Evolutionary conservation across 1,140 invertebrate species (phyloP).

Genomic region (Metopolophium dirhodum): DNA sequence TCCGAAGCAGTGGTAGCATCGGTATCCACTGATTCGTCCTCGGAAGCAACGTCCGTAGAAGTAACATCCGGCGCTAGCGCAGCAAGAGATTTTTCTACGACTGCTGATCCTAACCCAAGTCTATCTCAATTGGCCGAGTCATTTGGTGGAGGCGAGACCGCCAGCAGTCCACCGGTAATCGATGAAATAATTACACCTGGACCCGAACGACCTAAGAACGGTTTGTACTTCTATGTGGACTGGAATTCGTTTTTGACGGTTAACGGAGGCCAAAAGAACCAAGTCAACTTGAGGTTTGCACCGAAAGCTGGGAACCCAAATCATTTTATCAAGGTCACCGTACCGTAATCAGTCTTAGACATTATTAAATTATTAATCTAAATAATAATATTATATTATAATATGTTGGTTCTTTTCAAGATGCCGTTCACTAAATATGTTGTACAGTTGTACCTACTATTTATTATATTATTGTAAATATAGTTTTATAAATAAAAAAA

Average conservation of each 20-base stretch:
- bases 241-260: constrained; percentile 86
- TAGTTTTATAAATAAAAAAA: background rate
- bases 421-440: background rate
- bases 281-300: constrained; percentile 76
- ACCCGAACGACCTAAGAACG: constrained; percentile 66
- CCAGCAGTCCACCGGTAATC: constrained; percentile 66
- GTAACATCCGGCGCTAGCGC: constrained; percentile 60
- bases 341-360: constrained; percentile 66
- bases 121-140: constrained; percentile 76
- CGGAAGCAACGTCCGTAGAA: constrained; percentile 54
- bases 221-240: constrained; percentile 82
- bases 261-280: constrained; percentile 73
- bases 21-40: background rate
- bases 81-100: background rate
- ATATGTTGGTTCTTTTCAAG: background rate
- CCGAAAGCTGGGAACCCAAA: constrained; percentile 80
- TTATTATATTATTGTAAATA: constrained; percentile 40
- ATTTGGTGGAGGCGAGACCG: constrained; percentile 71
- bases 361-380: constrained; percentile 36
- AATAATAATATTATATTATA: background rate
- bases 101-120: constrained; percentile 63
- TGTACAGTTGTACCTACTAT: background rate
- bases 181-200: constrained; percentile 66
- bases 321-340: constrained; percentile 74
- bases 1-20: background rate